Conservation (phyloP, 2,888 invertebrate genomes). For the Parascotia fuliginaria region DNA sequence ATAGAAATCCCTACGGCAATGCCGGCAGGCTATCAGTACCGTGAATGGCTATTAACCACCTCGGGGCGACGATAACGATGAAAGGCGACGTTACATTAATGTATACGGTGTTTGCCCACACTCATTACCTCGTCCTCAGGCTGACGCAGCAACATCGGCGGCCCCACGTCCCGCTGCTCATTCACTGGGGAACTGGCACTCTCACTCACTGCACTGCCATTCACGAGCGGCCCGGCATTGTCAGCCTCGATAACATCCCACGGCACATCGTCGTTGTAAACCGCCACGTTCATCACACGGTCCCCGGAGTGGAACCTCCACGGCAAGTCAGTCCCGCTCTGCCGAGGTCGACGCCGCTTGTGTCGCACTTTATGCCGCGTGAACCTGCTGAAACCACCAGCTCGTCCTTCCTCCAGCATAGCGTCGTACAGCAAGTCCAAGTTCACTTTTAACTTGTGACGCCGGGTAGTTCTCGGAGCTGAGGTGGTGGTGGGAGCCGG, state of each 20-base stretch:
- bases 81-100: slow-evolving; percentile 65
- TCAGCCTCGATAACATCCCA: slow-evolving; percentile 79
- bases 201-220: slow-evolving; percentile 80
- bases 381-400: slow-evolving; percentile 68
- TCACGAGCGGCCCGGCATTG: slow-evolving; percentile 55
- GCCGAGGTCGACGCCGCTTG: slow-evolving; percentile 77
- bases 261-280: slow-evolving; percentile 83
- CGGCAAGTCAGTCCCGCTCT: slow-evolving; percentile 70
- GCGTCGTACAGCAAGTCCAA: slow-evolving; percentile 73
- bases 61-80: slow-evolving; percentile 80
- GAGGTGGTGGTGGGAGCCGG: slow-evolving; percentile 44
- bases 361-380: slow-evolving; percentile 79
- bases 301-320: slow-evolving; percentile 85
- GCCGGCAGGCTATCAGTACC: slow-evolving; percentile 73
- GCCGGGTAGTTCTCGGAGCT: slow-evolving; percentile 41
- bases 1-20: slow-evolving; percentile 69
- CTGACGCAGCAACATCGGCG: slow-evolving; percentile 77
- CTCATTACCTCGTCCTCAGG: slow-evolving; percentile 78
- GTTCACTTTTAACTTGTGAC: slow-evolving; percentile 71
- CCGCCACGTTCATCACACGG: slow-evolving; percentile 79
- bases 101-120: slow-evolving; percentile 65
- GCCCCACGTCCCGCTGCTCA: slow-evolving; percentile 68
- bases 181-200: slow-evolving; percentile 69
- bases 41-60: slow-evolving; percentile 81
- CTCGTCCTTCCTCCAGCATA: slow-evolving; percentile 74